Evolutionary conservation across 2,113 vertebrate genomes (phyloP).

Genomic region (Oreocharis arfaki): DNA sequence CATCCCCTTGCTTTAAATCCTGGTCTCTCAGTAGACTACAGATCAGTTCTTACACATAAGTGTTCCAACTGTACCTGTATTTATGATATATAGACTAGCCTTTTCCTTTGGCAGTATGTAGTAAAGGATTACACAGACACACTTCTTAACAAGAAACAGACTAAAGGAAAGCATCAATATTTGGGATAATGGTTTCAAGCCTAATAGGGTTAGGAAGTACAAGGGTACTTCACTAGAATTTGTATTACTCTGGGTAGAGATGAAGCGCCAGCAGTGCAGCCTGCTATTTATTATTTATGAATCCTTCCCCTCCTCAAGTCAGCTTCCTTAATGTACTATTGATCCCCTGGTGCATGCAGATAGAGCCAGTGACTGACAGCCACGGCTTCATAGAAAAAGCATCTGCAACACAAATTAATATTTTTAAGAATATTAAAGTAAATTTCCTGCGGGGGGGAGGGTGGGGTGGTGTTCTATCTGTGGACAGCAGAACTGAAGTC

Average conservation of each 20-base stretch:
- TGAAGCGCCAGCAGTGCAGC: slow-evolving; percentile 60
- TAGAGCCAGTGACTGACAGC: slow-evolving; percentile 37
- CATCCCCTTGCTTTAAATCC: slow-evolving; percentile 1
- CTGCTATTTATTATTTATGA: slow-evolving; percentile 86
- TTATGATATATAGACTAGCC: not conserved
- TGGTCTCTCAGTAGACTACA: not conserved
- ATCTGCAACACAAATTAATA: not conserved
- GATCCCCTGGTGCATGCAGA: slow-evolving; percentile 72
- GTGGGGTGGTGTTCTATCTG: not conserved
- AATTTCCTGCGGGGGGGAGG: not conserved
- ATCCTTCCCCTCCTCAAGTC: slow-evolving; percentile 76
- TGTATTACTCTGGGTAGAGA: slow-evolving; percentile 52
- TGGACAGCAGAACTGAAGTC: not conserved
- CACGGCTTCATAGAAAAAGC: not conserved
- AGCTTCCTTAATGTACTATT: slow-evolving; percentile 79
- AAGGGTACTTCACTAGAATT: slow-evolving; percentile 10
- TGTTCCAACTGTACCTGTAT: not conserved
- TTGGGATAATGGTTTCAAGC: not conserved
- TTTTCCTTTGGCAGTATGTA: not conserved
- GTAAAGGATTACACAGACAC: not conserved
- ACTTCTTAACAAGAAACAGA: slow-evolving; percentile 39
- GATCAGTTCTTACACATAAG: slow-evolving; percentile 7
- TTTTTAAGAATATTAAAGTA: not conserved
- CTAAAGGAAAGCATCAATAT: not conserved
- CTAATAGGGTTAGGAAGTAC: slow-evolving; percentile 34